These are phyloP conservation scores for Lerema accius DNA, from an alignment of 1,140 invertebrate genomes.

Conservation along the genomic window DNA sequence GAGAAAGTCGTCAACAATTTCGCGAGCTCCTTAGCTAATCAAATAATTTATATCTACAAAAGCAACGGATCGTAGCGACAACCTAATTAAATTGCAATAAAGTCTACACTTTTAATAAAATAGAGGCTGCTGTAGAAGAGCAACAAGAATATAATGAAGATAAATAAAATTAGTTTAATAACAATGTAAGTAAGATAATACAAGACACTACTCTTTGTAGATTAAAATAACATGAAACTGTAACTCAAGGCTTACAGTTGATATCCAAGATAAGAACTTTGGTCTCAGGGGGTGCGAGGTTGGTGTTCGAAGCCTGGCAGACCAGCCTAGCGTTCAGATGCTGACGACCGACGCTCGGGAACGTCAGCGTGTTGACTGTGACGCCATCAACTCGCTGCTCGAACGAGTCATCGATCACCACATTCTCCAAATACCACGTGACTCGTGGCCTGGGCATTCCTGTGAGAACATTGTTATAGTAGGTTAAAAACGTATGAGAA, in stretches of 20 bases:
- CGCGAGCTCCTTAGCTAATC: conserved; percentile 3
- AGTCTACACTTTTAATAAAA: not conserved
- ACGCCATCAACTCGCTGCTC: conserved; percentile 86
- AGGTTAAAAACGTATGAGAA: too few species aligned
- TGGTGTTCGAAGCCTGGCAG: conserved; percentile 94
- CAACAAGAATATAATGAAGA: too few species aligned
- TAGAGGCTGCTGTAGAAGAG: not conserved
- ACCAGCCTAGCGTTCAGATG: conserved; percentile 90
- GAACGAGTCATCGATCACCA: conserved; percentile 91
- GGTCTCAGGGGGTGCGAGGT: conserved; percentile 88
- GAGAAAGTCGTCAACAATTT: not conserved
- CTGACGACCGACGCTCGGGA: conserved; percentile 88
- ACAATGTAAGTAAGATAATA: too few species aligned
- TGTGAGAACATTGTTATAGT: too few species aligned
- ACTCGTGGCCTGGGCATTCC: conserved; percentile 90
- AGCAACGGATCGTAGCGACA: conserved; percentile 1
- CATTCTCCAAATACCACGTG: conserved; percentile 93
- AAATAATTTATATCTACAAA: conserved; percentile 13
- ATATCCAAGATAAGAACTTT: conserved; percentile 91
- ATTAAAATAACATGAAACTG: too few species aligned
- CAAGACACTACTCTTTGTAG: too few species aligned
- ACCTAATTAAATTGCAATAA: conserved; percentile 11
- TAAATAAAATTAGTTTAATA: not conserved
- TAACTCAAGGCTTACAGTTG: too few species aligned
- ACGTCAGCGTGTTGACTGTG: conserved; percentile 90